Evolutionary conservation across 1,140 invertebrate genomes (phyloP).

Genomic region (Lucilia sericata): DNA sequence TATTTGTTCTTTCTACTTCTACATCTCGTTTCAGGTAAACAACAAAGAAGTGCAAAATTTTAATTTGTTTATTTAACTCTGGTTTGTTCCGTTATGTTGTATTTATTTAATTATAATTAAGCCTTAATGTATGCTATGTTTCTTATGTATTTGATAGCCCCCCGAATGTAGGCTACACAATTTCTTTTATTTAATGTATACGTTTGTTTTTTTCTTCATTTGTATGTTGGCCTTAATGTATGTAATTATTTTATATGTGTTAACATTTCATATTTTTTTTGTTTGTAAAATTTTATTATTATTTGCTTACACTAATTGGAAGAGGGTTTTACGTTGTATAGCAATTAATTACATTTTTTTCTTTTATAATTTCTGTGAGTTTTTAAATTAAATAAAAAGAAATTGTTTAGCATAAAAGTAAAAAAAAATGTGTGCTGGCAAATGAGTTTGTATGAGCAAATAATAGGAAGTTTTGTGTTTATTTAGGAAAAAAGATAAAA

Average conservation of each 20-base stretch:
- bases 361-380: not conserved
- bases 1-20: not conserved
- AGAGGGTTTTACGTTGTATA: not conserved
- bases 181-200: not conserved
- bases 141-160: not conserved
- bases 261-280: not conserved
- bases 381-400: not conserved
- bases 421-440: too few species aligned
- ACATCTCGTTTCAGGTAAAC: not conserved
- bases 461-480: too few species aligned
- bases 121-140: not conserved
- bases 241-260: constrained; percentile 7
- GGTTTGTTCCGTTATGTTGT: not conserved
- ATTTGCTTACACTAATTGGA: not conserved
- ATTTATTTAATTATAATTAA: constrained; percentile 25
- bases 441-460: too few species aligned
- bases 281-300: not conserved
- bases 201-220: not conserved
- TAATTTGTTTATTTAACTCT: not conserved
- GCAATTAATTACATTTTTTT: not conserved
- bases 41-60: not conserved
- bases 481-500: too few species aligned
- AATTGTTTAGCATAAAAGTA: too few species aligned
- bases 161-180: not conserved
- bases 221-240: not conserved